A percentile compares a stretch with the other conserved stretches of the same genome.
phyloP scores from a whole-genome alignment of 1,140 invertebrate genomes.

The Pemphigus obesinymphae region DNA sequence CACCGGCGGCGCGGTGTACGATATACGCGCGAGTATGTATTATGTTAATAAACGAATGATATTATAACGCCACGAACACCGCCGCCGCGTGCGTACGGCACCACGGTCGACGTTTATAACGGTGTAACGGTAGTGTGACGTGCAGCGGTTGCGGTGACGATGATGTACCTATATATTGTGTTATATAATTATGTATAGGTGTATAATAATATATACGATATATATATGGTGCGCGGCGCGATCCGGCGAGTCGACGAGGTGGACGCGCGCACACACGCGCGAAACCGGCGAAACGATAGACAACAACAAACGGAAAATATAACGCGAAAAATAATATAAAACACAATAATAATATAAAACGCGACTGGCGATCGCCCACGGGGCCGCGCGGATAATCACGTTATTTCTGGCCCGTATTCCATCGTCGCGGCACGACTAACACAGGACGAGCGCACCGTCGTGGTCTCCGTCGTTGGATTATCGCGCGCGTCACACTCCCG shows the following conservation, averaged over 20 bases:
- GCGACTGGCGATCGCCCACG: constrained; percentile 34
- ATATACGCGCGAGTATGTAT: not conserved
- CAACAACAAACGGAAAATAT: not conserved
- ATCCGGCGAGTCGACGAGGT: not conserved
- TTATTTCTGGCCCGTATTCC: constrained; percentile 41
- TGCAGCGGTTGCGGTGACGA: not conserved
- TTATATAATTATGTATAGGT: no score
- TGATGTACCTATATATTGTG: no score
- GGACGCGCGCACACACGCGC: not conserved
- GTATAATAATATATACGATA: not conserved
- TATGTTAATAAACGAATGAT: not conserved
- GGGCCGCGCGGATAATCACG: constrained; percentile 34
- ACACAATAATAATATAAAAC: constrained; percentile 13
- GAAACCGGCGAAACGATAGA: not conserved
- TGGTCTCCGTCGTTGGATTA: constrained; percentile 36
- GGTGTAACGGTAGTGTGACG: not conserved
- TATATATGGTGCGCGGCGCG: not conserved
- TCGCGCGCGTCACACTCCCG: constrained; percentile 37
- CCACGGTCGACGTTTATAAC: not conserved
- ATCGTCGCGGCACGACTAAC: constrained; percentile 37
- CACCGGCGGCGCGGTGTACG: not conserved
- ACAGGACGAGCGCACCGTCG: constrained; percentile 30
- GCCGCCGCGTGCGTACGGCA: constrained; percentile 25
- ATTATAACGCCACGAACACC: not conserved
- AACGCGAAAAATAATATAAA: not conserved